Percentiles rank a stretch among this genome's conserved stretches.
phyloP scores from a whole-genome alignment of 2,113 vertebrate species.

The Pardalotus punctatus region DNA sequence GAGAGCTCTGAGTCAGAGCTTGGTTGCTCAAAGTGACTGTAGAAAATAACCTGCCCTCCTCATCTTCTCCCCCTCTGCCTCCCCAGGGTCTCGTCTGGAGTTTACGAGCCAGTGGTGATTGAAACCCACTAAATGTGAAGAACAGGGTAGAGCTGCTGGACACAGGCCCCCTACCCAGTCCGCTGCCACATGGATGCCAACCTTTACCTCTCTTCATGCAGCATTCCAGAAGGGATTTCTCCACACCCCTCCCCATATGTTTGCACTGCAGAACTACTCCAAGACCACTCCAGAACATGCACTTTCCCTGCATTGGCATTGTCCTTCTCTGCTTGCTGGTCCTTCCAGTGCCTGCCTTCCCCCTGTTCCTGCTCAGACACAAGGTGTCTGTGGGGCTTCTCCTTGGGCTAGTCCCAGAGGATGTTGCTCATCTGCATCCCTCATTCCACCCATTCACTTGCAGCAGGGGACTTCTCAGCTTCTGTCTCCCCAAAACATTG shows the following conservation, averaged over 20 bases:
- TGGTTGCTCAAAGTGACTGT: neutral
- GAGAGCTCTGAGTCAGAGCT: neutral
- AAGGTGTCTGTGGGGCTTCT: neutral
- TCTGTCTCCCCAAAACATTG: slow-evolving; percentile 5
- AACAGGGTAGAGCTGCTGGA: slow-evolving; percentile 63
- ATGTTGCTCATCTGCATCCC: slow-evolving; percentile 27
- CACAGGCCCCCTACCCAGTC: slow-evolving; percentile 44
- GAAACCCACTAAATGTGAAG: slow-evolving; percentile 86
- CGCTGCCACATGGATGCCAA: slow-evolving; percentile 28
- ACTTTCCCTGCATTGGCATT: slow-evolving; percentile 49
- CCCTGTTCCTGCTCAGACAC: neutral
- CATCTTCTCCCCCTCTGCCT: neutral
- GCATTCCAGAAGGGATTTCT: slow-evolving; percentile 71
- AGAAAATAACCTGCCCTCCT: neutral
- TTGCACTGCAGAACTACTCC: slow-evolving; percentile 59
- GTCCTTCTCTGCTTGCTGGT: neutral
- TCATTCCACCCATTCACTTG: slow-evolving; percentile 36
- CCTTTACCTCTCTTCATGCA: slow-evolving; percentile 60
- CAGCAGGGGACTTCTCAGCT: neutral
- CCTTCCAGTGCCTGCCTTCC: slow-evolving; percentile 40
- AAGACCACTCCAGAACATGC: slow-evolving; percentile 58
- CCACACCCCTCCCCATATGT: neutral
- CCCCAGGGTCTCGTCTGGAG: slow-evolving; percentile 86
- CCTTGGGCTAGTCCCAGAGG: neutral
- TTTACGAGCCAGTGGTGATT: slow-evolving; percentile 94